These are phyloP conservation scores for Aegotheles bennettii DNA, from an alignment of 2,113 vertebrate genomes.

Conservation along the genomic window DNA sequence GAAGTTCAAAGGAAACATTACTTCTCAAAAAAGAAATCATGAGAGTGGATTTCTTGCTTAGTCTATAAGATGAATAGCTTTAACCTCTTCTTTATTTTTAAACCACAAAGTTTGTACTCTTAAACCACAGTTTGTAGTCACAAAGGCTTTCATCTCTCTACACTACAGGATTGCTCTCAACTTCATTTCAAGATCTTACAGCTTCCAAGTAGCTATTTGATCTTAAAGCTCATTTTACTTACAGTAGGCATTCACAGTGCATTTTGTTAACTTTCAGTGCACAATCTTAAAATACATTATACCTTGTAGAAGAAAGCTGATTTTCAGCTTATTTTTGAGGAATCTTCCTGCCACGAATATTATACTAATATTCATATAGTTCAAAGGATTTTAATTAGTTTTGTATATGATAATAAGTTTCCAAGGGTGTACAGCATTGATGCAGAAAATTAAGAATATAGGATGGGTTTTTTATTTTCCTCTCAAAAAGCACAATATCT, in stretches of 20 bases:
- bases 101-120: background rate
- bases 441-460: background rate
- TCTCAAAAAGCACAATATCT: background rate
- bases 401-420: background rate
- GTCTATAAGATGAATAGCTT: constrained; percentile 14
- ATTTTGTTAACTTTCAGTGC: background rate
- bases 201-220: background rate
- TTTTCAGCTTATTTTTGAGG: background rate
- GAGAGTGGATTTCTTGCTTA: constrained; percentile 19
- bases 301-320: background rate
- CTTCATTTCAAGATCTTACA: background rate
- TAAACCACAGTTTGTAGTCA: background rate
- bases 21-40: background rate
- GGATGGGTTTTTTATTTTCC: background rate
- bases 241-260: background rate
- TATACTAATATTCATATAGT: background rate
- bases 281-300: background rate
- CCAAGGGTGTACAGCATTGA: background rate
- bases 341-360: background rate
- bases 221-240: background rate
- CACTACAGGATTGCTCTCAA: background rate
- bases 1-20: constrained; percentile 31
- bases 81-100: constrained; percentile 31
- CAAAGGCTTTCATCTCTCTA: constrained; percentile 15
- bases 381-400: constrained; percentile 22